phyloP scores from a whole-genome alignment of 2,113 vertebrate genomes.

The Strix aluco region DNA sequence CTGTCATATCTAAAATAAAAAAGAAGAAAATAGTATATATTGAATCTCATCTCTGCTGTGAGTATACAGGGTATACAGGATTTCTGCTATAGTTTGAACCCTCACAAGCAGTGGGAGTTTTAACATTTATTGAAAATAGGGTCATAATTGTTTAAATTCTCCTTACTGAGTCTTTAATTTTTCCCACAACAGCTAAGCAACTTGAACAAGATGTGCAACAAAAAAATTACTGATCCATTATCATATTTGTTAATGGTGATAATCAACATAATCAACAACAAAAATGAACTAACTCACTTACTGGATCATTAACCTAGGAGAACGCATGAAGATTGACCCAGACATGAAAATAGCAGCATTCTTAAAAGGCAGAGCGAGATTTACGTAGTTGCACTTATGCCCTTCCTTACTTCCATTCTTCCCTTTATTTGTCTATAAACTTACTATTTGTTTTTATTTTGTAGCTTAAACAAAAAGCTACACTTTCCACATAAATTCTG shows the following conservation, averaged over 20 bases:
- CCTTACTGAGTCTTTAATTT: background rate
- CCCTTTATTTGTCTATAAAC: background rate
- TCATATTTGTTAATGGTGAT: constrained; percentile 5
- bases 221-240: constrained; percentile 10
- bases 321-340: background rate
- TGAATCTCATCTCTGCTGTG: background rate
- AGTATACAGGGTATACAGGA: background rate
- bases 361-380: constrained; percentile 34
- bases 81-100: background rate
- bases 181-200: background rate
- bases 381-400: background rate
- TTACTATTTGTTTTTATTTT: background rate
- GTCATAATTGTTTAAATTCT: background rate
- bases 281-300: background rate
- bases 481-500: background rate
- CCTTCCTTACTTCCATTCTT: background rate
- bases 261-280: constrained; percentile 25
- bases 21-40: background rate
- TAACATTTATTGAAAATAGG: background rate
- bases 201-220: background rate
- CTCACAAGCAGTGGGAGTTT: background rate
- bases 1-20: constrained; percentile 88
- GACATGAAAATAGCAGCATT: background rate
- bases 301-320: background rate
- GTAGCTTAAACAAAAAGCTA: background rate